Conservation (phyloP, 2,113 vertebrate species). For the Sialia sialis region DNA sequence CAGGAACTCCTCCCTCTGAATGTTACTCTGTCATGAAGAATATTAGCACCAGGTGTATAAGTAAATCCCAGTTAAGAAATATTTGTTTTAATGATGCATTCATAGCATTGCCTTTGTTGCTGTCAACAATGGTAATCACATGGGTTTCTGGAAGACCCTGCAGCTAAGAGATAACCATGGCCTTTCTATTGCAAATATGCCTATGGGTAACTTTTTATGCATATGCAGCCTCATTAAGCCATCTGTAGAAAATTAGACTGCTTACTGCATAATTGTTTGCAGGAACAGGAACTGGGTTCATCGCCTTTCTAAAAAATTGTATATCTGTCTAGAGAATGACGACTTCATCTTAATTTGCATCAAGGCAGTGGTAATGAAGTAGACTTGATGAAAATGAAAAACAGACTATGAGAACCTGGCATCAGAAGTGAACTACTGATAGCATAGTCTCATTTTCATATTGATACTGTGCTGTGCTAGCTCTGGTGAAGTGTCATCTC, state of each 20-base stretch:
- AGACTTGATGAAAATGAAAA: slow-evolving; percentile 31
- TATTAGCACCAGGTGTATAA: neutral
- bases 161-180: slow-evolving; percentile 22
- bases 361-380: neutral
- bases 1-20: neutral
- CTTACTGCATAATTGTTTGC: slow-evolving; percentile 35
- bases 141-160: slow-evolving; percentile 1
- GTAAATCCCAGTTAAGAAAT: neutral
- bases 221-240: slow-evolving; percentile 23
- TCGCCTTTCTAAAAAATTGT: slow-evolving; percentile 24
- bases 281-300: slow-evolving; percentile 10
- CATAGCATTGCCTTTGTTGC: neutral
- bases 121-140: neutral
- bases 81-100: neutral
- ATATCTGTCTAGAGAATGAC: slow-evolving; percentile 10
- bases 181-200: neutral
- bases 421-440: neutral
- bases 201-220: slow-evolving; percentile 8
- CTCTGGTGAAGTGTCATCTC: neutral
- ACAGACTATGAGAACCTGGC: neutral
- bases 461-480: neutral
- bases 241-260: slow-evolving; percentile 49
- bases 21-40: neutral
- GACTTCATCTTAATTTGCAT: slow-evolving; percentile 40
- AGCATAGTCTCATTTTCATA: neutral